Conservation (phyloP, 2,888 invertebrate genomes). For the Melinopterus prodromus region DNA sequence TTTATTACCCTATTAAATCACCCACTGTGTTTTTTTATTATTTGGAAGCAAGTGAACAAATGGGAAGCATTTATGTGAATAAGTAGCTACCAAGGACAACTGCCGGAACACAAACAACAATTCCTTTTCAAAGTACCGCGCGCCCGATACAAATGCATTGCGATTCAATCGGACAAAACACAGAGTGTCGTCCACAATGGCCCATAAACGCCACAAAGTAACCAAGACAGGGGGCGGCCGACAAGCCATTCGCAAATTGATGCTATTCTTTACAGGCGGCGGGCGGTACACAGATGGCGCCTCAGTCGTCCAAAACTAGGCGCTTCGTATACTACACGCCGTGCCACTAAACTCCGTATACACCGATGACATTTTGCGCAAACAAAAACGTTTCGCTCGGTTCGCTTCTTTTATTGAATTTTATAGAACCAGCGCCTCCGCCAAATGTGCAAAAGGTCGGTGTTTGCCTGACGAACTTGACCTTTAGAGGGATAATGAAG, state of each 20-base stretch:
- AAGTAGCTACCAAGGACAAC: background rate
- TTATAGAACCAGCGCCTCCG: background rate
- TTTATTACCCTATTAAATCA: background rate
- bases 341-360: background rate
- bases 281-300: background rate
- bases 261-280: background rate
- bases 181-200: background rate
- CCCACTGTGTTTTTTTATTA: background rate
- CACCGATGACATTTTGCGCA: background rate
- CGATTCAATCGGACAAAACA: background rate
- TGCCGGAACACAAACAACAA: background rate
- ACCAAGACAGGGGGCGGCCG: background rate
- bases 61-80: background rate
- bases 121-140: background rate
- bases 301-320: background rate
- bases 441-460: background rate
- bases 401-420: background rate
- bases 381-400: background rate
- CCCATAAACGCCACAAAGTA: background rate
- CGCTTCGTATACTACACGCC: background rate
- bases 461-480: background rate
- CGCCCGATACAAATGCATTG: background rate
- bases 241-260: constrained; percentile 4
- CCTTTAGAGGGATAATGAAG: background rate
- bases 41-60: background rate